Percentiles rank a stretch among this genome's conserved stretches.
These are phyloP conservation scores for Drosophila mojavensis DNA, from an alignment of 1,140 invertebrate species.

Conservation along the genomic window DNA sequence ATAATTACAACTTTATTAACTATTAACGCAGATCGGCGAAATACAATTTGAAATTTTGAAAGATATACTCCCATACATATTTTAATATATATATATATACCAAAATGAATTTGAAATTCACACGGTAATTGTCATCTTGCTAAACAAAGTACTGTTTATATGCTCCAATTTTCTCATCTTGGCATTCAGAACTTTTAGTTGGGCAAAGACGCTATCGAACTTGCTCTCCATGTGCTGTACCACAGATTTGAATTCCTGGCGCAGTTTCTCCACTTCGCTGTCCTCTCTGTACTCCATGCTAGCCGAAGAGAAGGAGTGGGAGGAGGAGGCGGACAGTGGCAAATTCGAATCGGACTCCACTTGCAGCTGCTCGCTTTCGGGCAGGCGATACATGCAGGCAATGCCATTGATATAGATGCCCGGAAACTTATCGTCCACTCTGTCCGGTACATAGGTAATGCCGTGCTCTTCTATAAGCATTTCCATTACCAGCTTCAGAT, in stretches of 20 bases:
- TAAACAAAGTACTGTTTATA: conserved; percentile 65
- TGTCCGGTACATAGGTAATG: conserved; percentile 61
- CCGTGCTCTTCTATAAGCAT: conserved; percentile 54
- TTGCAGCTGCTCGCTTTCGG: conserved; percentile 33
- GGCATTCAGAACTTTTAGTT: conserved; percentile 45
- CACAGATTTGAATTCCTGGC: conserved; percentile 62
- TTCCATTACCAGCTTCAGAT: conserved; percentile 60
- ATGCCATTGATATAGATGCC: conserved; percentile 69
- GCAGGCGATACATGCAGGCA: conserved; percentile 77
- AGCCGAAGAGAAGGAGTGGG: background rate
- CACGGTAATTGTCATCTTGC: conserved; percentile 59
- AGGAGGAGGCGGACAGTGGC: background rate
- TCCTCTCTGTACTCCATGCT: conserved; percentile 33
- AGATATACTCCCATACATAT: no score
- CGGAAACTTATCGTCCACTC: conserved; percentile 55
- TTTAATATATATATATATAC: background rate
- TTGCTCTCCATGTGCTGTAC: conserved; percentile 69
- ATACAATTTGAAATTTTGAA: background rate
- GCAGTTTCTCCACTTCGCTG: conserved; percentile 48
- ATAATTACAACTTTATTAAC: background rate
- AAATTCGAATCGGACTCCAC: conserved; percentile 5
- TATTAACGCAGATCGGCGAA: background rate
- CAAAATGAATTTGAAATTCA: conserved; percentile 18
- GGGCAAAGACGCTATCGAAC: conserved; percentile 41
- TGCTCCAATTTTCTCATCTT: conserved; percentile 56